Evolutionary conservation across 2,797 vertebrate species (phyloP).

Genomic region (Enoplosus armatus): DNA sequence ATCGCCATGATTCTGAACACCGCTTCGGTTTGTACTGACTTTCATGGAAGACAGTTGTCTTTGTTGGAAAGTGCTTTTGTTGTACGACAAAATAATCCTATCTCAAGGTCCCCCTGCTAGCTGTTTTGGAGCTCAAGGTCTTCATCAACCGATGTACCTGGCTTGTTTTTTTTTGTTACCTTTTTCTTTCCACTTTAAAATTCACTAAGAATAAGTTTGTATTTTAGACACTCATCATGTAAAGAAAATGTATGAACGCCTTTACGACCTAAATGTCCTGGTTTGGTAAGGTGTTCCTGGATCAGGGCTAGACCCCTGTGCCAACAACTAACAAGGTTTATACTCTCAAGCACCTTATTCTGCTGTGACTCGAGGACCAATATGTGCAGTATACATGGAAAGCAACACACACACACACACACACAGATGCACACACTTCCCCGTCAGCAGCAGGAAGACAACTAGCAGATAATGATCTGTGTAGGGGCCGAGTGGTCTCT

Average conservation of each 20-base stretch:
- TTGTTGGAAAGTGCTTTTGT: not conserved
- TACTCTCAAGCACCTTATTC: slow-evolving; percentile 5
- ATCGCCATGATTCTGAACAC: not conserved
- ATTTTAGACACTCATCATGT: not conserved
- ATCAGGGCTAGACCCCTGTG: not conserved
- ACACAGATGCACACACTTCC: slow-evolving; percentile 33
- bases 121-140: not conserved
- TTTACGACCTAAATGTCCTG: not conserved
- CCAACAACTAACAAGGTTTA: slow-evolving; percentile 18
- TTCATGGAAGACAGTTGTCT: not conserved
- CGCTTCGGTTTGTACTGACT: not conserved
- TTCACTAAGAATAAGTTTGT: not conserved
- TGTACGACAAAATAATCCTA: not conserved
- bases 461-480: slow-evolving; percentile 65
- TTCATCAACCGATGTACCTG: not conserved
- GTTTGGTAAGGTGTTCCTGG: not conserved
- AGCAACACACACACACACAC: slow-evolving; percentile 44
- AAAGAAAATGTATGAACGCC: not conserved
- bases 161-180: not conserved
- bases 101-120: not conserved
- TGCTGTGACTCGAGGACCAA: slow-evolving; percentile 11
- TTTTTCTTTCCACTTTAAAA: not conserved
- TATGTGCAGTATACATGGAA: slow-evolving; percentile 13
- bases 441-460: slow-evolving; percentile 49
- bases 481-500: slow-evolving; percentile 42